phyloP scores from a whole-genome alignment of 2,113 vertebrate species.

The Tachuris rubrigastra region DNA sequence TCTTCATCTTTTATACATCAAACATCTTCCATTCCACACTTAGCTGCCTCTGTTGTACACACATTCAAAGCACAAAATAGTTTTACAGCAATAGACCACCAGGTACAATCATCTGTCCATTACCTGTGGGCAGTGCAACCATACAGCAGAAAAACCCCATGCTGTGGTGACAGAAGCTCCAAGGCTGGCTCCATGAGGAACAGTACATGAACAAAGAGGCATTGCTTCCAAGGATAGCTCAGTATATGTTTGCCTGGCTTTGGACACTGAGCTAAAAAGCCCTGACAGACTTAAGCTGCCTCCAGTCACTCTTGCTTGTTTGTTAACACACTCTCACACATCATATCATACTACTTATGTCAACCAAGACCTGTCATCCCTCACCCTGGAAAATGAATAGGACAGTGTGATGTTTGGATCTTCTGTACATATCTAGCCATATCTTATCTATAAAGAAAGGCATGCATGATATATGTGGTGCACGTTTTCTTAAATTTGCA shows the following conservation, averaged over 20 bases:
- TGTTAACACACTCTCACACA: neutral
- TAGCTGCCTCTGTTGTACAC: neutral
- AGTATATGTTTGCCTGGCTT: neutral
- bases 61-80: fast-evolving
- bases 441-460: neutral
- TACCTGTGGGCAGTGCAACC: neutral
- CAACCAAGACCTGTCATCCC: neutral
- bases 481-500: neutral
- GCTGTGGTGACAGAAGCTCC: neutral
- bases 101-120: neutral
- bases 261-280: neutral
- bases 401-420: neutral
- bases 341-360: neutral
- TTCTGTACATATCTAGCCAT: neutral
- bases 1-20: neutral
- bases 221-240: neutral
- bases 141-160: neutral
- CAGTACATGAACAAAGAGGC: neutral
- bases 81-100: neutral
- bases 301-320: neutral
- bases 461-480: neutral
- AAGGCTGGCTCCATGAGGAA: neutral
- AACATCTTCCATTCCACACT: neutral
- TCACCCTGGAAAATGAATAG: neutral
- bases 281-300: neutral